phyloP scores from a whole-genome alignment of 2,113 vertebrate genomes.

The Pyxicephalus adspersus region DNA sequence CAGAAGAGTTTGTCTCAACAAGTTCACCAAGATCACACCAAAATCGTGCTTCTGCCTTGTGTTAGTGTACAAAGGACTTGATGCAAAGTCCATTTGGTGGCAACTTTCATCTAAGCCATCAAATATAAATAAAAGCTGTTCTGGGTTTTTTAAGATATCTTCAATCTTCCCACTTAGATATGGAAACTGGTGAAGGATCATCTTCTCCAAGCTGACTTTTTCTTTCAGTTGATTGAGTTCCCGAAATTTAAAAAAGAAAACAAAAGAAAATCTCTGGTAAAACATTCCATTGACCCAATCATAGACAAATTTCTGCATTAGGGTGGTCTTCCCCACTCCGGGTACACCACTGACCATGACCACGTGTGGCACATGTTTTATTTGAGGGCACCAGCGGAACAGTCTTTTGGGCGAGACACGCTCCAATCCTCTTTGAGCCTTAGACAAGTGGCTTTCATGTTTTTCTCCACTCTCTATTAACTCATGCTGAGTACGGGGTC shows the following conservation, averaged over 20 bases:
- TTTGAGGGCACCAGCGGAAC: constrained; percentile 41
- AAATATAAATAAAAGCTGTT: constrained; percentile 70
- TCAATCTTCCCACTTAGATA: constrained; percentile 28
- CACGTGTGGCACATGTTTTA: neutral
- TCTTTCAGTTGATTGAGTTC: constrained; percentile 57
- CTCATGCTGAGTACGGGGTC: constrained; percentile 13
- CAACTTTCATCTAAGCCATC: constrained; percentile 69
- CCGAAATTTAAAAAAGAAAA: constrained; percentile 64
- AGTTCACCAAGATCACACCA: constrained; percentile 64
- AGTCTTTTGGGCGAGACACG: constrained; percentile 11
- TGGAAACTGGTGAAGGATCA: constrained; percentile 59
- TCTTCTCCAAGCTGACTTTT: constrained; percentile 56
- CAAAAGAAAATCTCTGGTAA: constrained; percentile 54
- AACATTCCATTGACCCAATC: constrained; percentile 38
- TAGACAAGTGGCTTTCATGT: neutral
- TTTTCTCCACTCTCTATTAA: neutral
- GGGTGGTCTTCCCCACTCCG: constrained; percentile 75
- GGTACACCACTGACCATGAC: constrained; percentile 67
- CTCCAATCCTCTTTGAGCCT: neutral
- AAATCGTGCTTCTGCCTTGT: constrained; percentile 47
- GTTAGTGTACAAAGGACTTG: constrained; percentile 56
- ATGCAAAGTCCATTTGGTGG: constrained; percentile 56
- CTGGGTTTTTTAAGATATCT: constrained; percentile 61
- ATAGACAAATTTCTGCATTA: constrained; percentile 59
- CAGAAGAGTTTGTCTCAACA: constrained; percentile 64